Conservation (phyloP, 2,113 vertebrate genomes). For the Eurypyga helias region DNA sequence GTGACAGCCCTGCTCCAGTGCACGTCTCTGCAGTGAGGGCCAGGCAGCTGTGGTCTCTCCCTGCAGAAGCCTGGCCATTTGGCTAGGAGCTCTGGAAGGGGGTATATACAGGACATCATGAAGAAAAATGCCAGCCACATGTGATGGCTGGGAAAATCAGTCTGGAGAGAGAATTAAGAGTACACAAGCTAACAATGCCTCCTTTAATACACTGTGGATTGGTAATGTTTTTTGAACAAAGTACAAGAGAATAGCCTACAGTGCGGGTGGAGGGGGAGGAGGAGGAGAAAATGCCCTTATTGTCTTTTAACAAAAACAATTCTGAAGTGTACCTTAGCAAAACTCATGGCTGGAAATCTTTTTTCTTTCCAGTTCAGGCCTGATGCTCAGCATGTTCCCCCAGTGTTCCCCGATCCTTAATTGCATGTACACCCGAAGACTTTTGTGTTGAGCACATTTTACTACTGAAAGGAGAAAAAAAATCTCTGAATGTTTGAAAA, state of each 20-base stretch:
- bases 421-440: background rate
- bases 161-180: slow-evolving; percentile 25
- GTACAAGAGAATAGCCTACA: slow-evolving; percentile 1
- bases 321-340: slow-evolving; percentile 30
- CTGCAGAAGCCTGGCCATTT: background rate
- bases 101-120: background rate
- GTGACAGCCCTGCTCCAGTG: background rate
- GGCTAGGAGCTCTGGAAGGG: background rate
- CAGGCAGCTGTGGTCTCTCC: slow-evolving; percentile 24
- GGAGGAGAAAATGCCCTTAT: background rate
- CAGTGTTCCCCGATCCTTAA: background rate
- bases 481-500: background rate
- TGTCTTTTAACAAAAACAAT: slow-evolving; percentile 48
- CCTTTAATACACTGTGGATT: background rate
- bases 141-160: slow-evolving; percentile 13
- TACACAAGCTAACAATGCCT: slow-evolving; percentile 6
- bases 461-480: slow-evolving; percentile 10
- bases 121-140: background rate
- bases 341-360: background rate
- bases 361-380: background rate
- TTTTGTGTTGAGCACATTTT: background rate
- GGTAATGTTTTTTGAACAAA: slow-evolving; percentile 23
- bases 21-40: background rate
- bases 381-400: background rate
- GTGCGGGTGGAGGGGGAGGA: slow-evolving; percentile 22